phyloP scores from a whole-genome alignment of 2,888 invertebrate species.

The Taphrorychus bicolor region DNA sequence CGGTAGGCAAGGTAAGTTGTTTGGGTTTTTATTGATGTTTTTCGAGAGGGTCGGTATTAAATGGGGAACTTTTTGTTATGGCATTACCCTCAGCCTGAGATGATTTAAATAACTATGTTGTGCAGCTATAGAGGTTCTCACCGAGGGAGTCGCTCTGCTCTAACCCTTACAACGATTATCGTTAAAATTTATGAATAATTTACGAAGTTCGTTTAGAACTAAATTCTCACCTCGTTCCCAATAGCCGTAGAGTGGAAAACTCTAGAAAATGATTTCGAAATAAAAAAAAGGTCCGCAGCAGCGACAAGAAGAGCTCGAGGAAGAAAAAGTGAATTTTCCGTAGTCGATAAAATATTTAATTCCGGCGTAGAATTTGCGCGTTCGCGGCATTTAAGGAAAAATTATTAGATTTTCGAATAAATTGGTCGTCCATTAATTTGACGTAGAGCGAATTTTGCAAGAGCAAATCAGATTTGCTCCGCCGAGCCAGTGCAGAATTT shows the following conservation, averaged over 20 bases:
- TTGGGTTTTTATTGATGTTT: conserved; percentile 2
- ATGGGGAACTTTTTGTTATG: background rate
- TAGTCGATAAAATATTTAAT: conserved; percentile 41
- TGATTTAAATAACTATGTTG: background rate
- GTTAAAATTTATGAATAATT: background rate
- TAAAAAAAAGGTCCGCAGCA: conserved; percentile 11
- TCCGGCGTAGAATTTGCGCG: conserved; percentile 40
- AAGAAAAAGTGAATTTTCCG: conserved; percentile 39
- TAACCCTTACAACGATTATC: background rate
- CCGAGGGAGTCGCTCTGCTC: background rate
- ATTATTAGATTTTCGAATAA: conserved; percentile 44
- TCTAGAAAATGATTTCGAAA: background rate
- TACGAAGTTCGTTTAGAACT: background rate
- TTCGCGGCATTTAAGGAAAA: conserved; percentile 42
- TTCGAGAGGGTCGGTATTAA: background rate
- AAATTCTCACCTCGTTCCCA: conserved; percentile 10
- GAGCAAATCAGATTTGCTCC: conserved; percentile 39
- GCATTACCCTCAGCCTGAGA: background rate
- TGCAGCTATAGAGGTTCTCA: background rate
- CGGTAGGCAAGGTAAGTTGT: conserved; percentile 36
- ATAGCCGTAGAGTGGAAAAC: conserved; percentile 8
- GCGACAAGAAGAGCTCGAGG: conserved; percentile 18
- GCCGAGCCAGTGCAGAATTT: conserved; percentile 22
- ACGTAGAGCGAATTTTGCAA: conserved; percentile 41
- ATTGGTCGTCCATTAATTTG: conserved; percentile 43